phyloP scores from a whole-genome alignment of 2,797 vertebrate species.

The Sparus aurata region DNA sequence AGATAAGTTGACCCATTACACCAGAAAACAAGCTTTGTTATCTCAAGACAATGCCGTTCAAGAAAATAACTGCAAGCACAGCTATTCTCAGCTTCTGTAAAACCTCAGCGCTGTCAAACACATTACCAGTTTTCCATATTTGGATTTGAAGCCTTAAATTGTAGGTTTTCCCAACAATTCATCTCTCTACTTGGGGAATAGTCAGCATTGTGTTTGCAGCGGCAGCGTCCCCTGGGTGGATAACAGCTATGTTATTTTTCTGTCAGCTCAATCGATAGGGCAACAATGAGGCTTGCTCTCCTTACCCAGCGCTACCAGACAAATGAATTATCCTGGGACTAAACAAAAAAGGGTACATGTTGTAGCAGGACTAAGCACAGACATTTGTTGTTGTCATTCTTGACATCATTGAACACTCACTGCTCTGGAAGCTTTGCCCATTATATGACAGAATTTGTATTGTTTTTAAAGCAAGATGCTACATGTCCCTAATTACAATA shows the following conservation, averaged over 20 bases:
- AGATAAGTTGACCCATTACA: no score
- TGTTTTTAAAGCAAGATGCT: neutral
- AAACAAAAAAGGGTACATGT: conserved; percentile 7
- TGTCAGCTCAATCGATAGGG: conserved; percentile 54
- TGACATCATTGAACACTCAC: neutral
- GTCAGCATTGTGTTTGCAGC: conserved; percentile 19
- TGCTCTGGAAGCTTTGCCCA: neutral
- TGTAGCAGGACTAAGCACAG: neutral
- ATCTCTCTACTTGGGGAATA: neutral
- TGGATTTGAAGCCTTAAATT: conserved; percentile 2
- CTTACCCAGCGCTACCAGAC: conserved; percentile 15
- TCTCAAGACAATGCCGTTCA: no score
- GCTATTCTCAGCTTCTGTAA: no score
- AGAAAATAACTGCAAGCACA: no score
- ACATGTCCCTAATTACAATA: neutral
- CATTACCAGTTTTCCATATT: neutral
- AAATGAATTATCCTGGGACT: conserved; percentile 29
- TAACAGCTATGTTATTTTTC: conserved; percentile 43
- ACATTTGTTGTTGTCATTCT: conserved; percentile 7
- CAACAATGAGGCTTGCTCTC: conserved; percentile 26
- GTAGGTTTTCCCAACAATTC: neutral
- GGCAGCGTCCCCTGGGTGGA: conserved; percentile 13
- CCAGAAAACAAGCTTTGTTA: no score
- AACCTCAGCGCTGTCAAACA: neutral
- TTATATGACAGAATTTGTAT: conserved; percentile 5